Evolutionary conservation across 2,113 vertebrate genomes (phyloP), one percentile per base, ranked within the genome.

Genomic region (Sinocyclocheilus maitianheensis): DNA sequence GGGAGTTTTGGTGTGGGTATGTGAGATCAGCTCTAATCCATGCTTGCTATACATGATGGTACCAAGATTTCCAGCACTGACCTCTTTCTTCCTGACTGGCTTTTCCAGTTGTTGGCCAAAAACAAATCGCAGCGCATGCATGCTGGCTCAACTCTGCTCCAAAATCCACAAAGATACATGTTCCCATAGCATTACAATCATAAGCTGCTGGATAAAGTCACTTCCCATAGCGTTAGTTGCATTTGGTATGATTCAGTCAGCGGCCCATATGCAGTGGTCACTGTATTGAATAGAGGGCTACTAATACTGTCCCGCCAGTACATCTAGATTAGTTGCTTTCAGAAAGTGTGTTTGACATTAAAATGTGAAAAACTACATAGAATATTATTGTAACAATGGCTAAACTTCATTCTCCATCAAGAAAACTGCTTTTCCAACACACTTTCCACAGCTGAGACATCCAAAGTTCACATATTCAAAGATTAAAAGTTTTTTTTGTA

Each of bases 1-100:
- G 75, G 6, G 75, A 30, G 22, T 30, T 18, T 77, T 67, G n/a
- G 22, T 55, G 10, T 22, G 48, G 76, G 51, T 62, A n/a, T 79
- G 53, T 40, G 34, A 40, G 77, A 62, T 79, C 55, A n/a, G 55
- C 13, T 63, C 58, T 65, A 81, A 81, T 81, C 58, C 78, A 26
- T 81, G 37, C 78, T 24, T 80, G 58, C 40, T 65, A 10, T 10
- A 26, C 22, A 60, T 62, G 55, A 62, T 40, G 76, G 76, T 37
- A 58, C 51, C 5, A n/a, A 79, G 55, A 79, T 79, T 12, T 62
- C 20, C 34, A 62, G 55, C n/a, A 26, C 62, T 67, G 80, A 53
- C 18, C 63, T 51, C 43, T 34, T 34, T 69, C n/a, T 69, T 34
- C 46, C 43, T 34, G 13, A 34, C 3, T 48, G 80, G 46, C 43